Conservation (phyloP, 2,113 vertebrate genomes). For the Ptilorrhoa leucosticta region DNA sequence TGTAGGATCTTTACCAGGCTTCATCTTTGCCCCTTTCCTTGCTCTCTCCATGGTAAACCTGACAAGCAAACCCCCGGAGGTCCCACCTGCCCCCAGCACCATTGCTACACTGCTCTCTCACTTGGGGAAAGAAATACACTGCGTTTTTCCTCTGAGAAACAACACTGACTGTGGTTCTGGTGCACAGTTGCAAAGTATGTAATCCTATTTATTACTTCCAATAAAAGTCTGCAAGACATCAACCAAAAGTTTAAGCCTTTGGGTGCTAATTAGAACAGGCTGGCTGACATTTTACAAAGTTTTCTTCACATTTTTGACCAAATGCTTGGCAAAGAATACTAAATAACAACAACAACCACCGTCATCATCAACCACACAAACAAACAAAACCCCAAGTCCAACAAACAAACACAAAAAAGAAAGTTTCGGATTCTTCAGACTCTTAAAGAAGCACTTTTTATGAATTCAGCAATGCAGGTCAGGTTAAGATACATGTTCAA, state of each 20-base stretch:
- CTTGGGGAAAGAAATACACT: neutral
- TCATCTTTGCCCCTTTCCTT: neutral
- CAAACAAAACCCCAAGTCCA: neutral
- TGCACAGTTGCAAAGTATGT: neutral
- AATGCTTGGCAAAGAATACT: neutral
- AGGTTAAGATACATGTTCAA: neutral
- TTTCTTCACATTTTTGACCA: neutral
- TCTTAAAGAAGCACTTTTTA: neutral
- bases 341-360: neutral
- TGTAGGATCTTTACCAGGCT: neutral
- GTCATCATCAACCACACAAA: neutral
- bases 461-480: neutral
- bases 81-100: neutral
- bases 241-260: neutral
- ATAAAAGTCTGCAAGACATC: neutral
- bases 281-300: neutral
- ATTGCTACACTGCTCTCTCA: accelerated
- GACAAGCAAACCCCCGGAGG: neutral
- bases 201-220: neutral
- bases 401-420: neutral
- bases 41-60: neutral
- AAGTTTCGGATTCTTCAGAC: neutral
- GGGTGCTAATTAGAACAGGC: neutral
- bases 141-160: neutral
- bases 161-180: neutral